Base-by-base conservation (phyloP, 2,888 invertebrate genomes). In the Pachliopta kotzebuea region DNA sequence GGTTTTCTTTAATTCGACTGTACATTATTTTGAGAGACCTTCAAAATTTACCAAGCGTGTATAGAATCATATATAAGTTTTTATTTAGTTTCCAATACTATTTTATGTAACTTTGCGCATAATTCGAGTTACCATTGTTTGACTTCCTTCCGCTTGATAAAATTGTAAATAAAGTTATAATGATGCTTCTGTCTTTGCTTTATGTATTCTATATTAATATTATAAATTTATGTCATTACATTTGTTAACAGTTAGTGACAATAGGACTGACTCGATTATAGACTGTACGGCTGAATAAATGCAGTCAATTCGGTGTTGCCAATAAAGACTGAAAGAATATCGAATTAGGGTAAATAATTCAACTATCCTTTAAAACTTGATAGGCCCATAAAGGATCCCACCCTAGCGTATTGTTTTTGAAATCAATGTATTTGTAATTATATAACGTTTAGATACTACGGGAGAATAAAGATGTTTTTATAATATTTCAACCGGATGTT, bases 101-200 rank as follows among this genome's bases (percentile, higher is more conserved):
- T 66, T 74, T 81, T 83, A 81, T 80, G 82, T 84, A 81, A 83
- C 78, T 82, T 84, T 79, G 80, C 80, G 80, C 75, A 80, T 76
- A 80, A 86, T 88, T 89, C 84, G 84, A 89, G 90, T 90, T 90
- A 90, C 90, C 90, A 90, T 84, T 63, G 73, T 77, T 76, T 74
- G 70, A 78, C 74, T 52, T 52, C 21, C 76, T 84, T 83, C 81
- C 70, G 85, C 85, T 86, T 72, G 77, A 68, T 76, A 54, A 72
- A 80, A 79, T 70, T 90, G 88, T 88, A 88, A 76, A 89, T 88
- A 90, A 80, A 76, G 61, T 75, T 74, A 72, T 54, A 71, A 58
- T 31, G 49, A 49, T 58, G 65, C 65, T 62, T 61, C 78, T 45
- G 69, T 74, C 71, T 75, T 60, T 71, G 70, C 76, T 80, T 69